Conservation (phyloP, 1,140 invertebrate species). For the Drosophila takahashii region DNA sequence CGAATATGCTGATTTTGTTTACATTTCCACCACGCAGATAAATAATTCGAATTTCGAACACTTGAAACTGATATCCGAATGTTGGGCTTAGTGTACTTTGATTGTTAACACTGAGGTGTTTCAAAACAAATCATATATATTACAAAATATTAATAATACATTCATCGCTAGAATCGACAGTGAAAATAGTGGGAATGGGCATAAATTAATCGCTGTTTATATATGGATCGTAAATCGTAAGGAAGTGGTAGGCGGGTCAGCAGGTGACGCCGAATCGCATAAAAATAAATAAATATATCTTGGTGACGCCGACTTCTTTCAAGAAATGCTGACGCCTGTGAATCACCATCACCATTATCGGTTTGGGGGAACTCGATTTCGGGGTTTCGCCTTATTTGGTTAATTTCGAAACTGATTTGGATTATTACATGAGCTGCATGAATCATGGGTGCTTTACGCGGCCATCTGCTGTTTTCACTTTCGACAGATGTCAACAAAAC, state of each 20-base stretch:
- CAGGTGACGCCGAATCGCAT: conserved; percentile 23
- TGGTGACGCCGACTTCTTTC: conserved; percentile 29
- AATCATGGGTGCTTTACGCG: conserved; percentile 14
- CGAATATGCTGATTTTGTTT: conserved; percentile 20
- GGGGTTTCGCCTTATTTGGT: conserved; percentile 53
- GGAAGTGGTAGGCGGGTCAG: not conserved
- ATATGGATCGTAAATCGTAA: not conserved
- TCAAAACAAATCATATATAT: too few relatives aligned
- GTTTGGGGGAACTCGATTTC: conserved; percentile 38
- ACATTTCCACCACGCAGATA: conserved; percentile 2
- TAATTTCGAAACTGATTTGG: conserved; percentile 41
- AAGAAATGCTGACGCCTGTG: conserved; percentile 29
- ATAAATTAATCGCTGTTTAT: conserved; percentile 9
- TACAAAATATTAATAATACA: too few relatives aligned
- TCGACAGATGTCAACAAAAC: not conserved
- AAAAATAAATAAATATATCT: conserved; percentile 31
- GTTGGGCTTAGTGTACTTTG: not conserved
- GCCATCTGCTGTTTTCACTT: conserved; percentile 10
- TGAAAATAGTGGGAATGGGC: not conserved
- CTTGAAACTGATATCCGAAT: not conserved
- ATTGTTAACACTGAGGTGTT: too few relatives aligned
- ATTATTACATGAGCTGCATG: conserved; percentile 41
- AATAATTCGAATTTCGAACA: conserved; percentile 9
- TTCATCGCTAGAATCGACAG: not conserved
- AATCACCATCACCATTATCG: conserved; percentile 32